Evolutionary conservation across 2,888 invertebrate genomes (phyloP).

Genomic region (Diarsia brunnea): DNA sequence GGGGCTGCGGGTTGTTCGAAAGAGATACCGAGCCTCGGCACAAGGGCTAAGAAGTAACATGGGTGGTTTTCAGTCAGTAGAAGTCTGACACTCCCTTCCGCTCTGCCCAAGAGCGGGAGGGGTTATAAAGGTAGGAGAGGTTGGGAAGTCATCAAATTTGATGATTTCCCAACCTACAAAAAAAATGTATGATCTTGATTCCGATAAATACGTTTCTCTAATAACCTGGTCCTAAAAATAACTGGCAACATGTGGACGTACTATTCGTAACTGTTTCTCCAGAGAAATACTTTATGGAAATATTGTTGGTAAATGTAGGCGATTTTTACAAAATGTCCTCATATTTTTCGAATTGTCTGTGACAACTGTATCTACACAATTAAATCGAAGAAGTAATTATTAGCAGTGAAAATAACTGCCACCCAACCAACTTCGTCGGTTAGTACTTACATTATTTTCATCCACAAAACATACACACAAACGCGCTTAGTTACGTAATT

Average conservation of each 20-base stretch:
- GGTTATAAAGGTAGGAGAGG: too few species aligned
- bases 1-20: too few species aligned
- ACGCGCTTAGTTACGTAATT: slow-evolving; percentile 8
- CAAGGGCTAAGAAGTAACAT: too few species aligned
- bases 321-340: not conserved
- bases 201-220: too few species aligned
- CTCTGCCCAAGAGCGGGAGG: too few species aligned
- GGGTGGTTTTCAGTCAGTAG: too few species aligned
- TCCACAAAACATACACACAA: not conserved
- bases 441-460: slow-evolving; percentile 9
- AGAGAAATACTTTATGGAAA: not conserved
- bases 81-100: too few species aligned
- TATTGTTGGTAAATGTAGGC: not conserved
- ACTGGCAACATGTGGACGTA: not conserved
- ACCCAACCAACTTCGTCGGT: not conserved
- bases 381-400: not conserved
- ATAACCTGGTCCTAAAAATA: too few species aligned
- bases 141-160: too few species aligned
- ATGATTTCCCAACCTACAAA: too few species aligned
- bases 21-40: too few species aligned
- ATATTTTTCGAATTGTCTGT: not conserved
- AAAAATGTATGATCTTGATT: too few species aligned
- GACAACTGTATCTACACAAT: not conserved
- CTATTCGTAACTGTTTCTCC: not conserved
- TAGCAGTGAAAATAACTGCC: not conserved